phyloP scores from a whole-genome alignment of 2,888 invertebrate genomes.

The Nipponacmea schrenckii region DNA sequence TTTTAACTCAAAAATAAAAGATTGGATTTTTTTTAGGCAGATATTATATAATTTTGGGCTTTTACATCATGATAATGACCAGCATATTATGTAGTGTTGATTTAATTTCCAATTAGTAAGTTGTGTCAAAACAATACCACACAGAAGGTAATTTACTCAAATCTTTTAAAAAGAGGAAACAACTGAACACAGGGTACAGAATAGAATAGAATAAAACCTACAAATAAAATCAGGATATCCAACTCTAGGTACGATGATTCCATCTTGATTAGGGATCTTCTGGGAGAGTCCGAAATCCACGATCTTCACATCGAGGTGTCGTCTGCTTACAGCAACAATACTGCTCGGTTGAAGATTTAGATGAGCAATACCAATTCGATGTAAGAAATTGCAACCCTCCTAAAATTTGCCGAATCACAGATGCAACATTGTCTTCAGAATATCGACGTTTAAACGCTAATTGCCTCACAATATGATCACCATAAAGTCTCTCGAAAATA shows the following conservation, averaged over 20 bases:
- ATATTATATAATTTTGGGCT: too few species aligned
- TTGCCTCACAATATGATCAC: slow-evolving; percentile 90
- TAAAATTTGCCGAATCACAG: slow-evolving; percentile 77
- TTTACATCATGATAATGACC: too few species aligned
- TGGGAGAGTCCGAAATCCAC: slow-evolving; percentile 91
- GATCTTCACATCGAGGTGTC: slow-evolving; percentile 77
- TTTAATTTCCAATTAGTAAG: too few species aligned
- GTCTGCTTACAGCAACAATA: slow-evolving; percentile 84
- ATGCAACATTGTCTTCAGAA: slow-evolving; percentile 90
- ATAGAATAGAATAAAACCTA: slow-evolving; percentile 34
- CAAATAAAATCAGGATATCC: slow-evolving; percentile 64
- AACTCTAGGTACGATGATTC: slow-evolving; percentile 45
- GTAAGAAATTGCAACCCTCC: slow-evolving; percentile 81
- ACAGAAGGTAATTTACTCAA: too few species aligned
- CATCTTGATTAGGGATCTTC: slow-evolving; percentile 46
- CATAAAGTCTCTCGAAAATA: slow-evolving; percentile 75
- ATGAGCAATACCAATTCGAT: slow-evolving; percentile 81
- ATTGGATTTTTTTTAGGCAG: too few species aligned
- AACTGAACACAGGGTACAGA: too few species aligned
- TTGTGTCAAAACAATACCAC: too few species aligned
- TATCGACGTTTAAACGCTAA: slow-evolving; percentile 89
- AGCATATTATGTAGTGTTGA: too few species aligned
- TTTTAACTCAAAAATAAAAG: too few species aligned
- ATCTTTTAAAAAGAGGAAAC: too few species aligned
- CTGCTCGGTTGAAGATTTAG: slow-evolving; percentile 88